phyloP scores from a whole-genome alignment of 2,797 vertebrate species.

The Lophotriccus pileatus region DNA sequence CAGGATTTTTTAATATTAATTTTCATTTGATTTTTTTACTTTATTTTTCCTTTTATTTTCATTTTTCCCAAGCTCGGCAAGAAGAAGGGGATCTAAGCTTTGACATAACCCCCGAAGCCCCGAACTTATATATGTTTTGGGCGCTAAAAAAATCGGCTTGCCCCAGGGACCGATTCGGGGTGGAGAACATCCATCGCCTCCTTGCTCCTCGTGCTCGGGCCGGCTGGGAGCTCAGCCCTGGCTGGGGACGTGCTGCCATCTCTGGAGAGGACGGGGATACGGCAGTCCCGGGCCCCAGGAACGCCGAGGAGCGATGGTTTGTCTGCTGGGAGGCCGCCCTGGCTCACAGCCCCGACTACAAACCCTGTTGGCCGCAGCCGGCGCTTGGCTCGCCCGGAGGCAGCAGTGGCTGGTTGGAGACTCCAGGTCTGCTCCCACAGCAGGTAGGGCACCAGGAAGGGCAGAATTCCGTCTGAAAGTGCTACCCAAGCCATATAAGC shows the following conservation, averaged over 20 bases:
- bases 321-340: not conserved
- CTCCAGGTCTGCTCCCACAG: not conserved
- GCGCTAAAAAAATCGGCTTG: fast-evolving
- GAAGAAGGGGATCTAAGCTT: not conserved
- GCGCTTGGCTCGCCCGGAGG: not conserved
- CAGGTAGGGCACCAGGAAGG: not conserved
- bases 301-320: fast-evolving
- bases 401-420: not conserved
- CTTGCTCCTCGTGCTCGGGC: fast-evolving
- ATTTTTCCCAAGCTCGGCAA: fast-evolving
- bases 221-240: not conserved
- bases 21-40: fast-evolving
- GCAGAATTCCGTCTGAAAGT: not conserved
- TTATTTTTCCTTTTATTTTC: not conserved
- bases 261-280: not conserved
- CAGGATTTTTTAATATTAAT: fast-evolving
- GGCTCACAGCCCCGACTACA: fast-evolving
- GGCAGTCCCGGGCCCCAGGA: not conserved
- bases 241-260: constrained; percentile 51
- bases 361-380: not conserved
- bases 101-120: not conserved
- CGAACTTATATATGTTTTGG: fast-evolving
- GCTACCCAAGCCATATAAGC: not conserved
- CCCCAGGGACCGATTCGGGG: not conserved
- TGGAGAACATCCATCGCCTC: not conserved